A percentile compares a stretch with the other conserved stretches of the same genome.
These are phyloP conservation scores for Eubasilissa regina DNA, from an alignment of 1,140 invertebrate species.

Conservation along the genomic window DNA sequence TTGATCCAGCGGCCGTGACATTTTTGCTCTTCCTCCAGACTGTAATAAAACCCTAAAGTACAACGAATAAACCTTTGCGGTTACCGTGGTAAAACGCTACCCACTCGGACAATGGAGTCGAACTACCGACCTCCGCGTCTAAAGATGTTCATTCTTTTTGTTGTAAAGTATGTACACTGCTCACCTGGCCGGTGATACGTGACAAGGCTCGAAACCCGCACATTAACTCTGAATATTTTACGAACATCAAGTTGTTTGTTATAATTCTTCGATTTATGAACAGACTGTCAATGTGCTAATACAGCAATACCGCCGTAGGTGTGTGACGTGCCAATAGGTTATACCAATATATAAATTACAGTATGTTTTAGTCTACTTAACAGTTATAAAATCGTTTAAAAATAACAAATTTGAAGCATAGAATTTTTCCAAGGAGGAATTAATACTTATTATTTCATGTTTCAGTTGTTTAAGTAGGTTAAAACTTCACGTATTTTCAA, in stretches of 20 bases:
- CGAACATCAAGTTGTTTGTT: background rate
- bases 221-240: slow-evolving; percentile 17
- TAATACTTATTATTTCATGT: no score
- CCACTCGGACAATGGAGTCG: slow-evolving; percentile 23
- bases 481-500: no score
- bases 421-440: no score
- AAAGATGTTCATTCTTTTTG: slow-evolving; percentile 20
- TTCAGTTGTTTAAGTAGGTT: no score
- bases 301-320: no score
- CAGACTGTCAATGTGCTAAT: no score
- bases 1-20: no score
- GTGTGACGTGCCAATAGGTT: no score
- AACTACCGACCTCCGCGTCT: background rate
- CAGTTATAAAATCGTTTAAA: no score
- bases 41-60: slow-evolving; percentile 20
- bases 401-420: no score
- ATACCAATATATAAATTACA: no score
- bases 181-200: slow-evolving; percentile 6
- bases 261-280: background rate
- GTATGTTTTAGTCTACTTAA: no score
- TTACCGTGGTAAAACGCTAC: slow-evolving; percentile 2
- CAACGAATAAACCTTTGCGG: slow-evolving; percentile 10
- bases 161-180: slow-evolving; percentile 16
- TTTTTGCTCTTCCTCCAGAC: background rate
- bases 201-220: slow-evolving; percentile 11